A percentile compares a stretch with the other conserved stretches of the same genome.
These are phyloP conservation scores for Frankliniella fusca DNA, from an alignment of 2,888 invertebrate species.

Conservation along the genomic window DNA sequence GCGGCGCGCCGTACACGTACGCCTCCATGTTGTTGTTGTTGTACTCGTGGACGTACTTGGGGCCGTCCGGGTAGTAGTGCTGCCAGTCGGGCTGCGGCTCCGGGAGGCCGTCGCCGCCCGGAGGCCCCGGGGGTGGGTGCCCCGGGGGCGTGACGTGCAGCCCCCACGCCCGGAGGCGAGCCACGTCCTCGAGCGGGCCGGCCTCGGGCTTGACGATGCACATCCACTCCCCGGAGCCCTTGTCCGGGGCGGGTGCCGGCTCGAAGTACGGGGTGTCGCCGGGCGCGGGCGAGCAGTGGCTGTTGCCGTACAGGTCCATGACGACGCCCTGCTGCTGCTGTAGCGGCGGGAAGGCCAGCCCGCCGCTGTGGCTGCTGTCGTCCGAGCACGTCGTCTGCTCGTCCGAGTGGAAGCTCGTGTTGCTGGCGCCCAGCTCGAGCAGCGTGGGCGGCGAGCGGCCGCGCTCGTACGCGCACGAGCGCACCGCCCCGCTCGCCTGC, in stretches of 20 bases:
- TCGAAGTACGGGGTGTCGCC: constrained; percentile 19
- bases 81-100: not conserved
- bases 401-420: constrained; percentile 56
- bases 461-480: constrained; percentile 38
- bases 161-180: not conserved
- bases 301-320: constrained; percentile 21
- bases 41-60: not conserved
- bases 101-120: not conserved
- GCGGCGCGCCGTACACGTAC: not conserved
- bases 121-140: not conserved
- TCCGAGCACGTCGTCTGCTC: constrained; percentile 49
- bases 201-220: not conserved
- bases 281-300: constrained; percentile 17
- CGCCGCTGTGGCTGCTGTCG: constrained; percentile 51
- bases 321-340: not conserved
- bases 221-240: not conserved
- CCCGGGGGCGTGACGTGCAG: not conserved
- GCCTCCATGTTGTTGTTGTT: constrained; percentile 19
- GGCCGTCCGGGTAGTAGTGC: not conserved
- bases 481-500: not conserved
- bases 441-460: constrained; percentile 62
- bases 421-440: constrained; percentile 67
- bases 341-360: constrained; percentile 21
- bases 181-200: not conserved
- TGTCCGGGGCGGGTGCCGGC: not conserved